These are phyloP conservation scores for Heliconius hortense DNA, from an alignment of 2,888 invertebrate species.

Conservation along the genomic window DNA sequence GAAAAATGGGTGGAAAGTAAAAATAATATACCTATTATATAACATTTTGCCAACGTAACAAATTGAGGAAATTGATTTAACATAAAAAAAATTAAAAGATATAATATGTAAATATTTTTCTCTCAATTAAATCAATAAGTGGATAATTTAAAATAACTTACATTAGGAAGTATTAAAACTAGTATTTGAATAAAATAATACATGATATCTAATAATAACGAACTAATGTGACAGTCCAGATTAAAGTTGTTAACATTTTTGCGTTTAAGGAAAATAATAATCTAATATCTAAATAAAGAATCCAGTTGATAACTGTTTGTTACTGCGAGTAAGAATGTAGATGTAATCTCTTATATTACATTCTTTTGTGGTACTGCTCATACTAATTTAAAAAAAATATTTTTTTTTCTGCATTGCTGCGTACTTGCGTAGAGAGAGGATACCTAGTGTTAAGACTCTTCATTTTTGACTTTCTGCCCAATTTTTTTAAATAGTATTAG, in stretches of 20 bases:
- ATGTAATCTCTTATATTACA: not conserved
- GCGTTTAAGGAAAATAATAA: not conserved
- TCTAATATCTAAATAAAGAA: not conserved
- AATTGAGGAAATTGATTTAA: too few relatives aligned
- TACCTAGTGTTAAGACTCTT: not conserved
- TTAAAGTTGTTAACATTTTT: conserved; percentile 9
- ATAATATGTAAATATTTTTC: too few relatives aligned
- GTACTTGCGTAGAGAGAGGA: not conserved
- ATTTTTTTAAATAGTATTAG: too few relatives aligned
- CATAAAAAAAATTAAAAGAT: too few relatives aligned
- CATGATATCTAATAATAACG: not conserved
- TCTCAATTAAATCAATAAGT: not conserved
- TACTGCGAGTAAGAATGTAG: not conserved
- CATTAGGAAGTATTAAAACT: too few relatives aligned
- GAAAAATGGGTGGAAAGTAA: too few relatives aligned
- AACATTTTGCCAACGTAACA: too few relatives aligned
- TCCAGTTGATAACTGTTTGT: not conserved
- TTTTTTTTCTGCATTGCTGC: not conserved
- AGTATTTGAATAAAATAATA: not conserved
- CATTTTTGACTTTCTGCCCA: too few relatives aligned
- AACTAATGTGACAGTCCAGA: not conserved
- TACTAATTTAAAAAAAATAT: not conserved
- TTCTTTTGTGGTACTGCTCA: not conserved
- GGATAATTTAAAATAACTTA: too few relatives aligned
- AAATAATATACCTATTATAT: too few relatives aligned